Base-by-base conservation (phyloP, 2,888 invertebrate genomes). In the Agrotis puta region DNA sequence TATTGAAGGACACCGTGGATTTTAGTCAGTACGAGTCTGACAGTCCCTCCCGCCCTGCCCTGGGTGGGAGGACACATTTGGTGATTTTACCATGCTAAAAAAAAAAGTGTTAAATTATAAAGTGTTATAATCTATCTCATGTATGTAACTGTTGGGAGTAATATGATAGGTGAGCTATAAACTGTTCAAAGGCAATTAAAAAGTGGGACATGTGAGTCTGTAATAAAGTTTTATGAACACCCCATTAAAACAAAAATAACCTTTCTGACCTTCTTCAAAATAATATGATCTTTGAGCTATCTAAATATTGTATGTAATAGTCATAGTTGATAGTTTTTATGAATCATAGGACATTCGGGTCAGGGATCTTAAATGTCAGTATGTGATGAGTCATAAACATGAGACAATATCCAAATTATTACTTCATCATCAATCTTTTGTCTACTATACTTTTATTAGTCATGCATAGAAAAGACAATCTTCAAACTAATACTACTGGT, bases 271-370 rank as follows among this genome's bases (percentile, higher is more conserved):
- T 63, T 63, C 57, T 54, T 22, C n/a, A n/a, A 33, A 39, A 39
- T 54, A 14, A 54, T 33, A 48, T 24, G 16, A n/a, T 24, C 20
- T 27, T 54, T 47, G 56, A 27, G 18, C 9, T 48, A 61, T 33
- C 56, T 56, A 6, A 63, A 63, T 79, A 24, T 74, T 43, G 20
- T 64, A 13, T 50, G 11, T 64, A 64, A 62, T 65, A 63, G 20
- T 64, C 33, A 45, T 64, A 51, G 13, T 54, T 20, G 7, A 51
- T 51, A 70, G 47, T 69, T 69, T 70, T 67, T 70, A 81, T 79
- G 70, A 79, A 62, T 79, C 82, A 81, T 62, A 47, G 7, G 45
- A 62, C 13, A 81, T 64, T 70, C 61, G 14, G 63, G 85, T 80
- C 67, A 82, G 45, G 53, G 81, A 62, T 65, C n/a, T 45, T 57